Percentiles rank a stretch among this genome's conserved stretches.
These are phyloP conservation scores for Synodontis membranacea DNA, from an alignment of 2,113 vertebrate species.

Conservation along the genomic window DNA sequence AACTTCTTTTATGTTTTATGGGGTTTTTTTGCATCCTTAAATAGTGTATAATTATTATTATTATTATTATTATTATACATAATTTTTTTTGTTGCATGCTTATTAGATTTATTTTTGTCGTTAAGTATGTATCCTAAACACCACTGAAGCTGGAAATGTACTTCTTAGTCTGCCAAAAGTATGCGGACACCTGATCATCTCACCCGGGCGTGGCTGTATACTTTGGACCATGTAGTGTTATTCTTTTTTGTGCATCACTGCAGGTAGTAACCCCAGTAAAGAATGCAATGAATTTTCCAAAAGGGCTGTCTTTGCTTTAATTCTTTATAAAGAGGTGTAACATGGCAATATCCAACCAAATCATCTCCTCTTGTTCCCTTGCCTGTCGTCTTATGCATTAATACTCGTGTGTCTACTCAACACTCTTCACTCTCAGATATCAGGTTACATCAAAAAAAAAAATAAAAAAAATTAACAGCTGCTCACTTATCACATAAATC, in stretches of 20 bases:
- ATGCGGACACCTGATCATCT: too few species aligned
- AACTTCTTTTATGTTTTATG: neutral
- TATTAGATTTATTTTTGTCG: neutral
- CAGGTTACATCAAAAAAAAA: too few species aligned
- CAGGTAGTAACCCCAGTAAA: neutral
- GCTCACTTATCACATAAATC: neutral
- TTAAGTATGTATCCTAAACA: neutral
- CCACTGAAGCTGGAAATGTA: neutral
- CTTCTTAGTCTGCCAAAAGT: neutral
- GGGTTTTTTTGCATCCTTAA: neutral
- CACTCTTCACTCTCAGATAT: neutral
- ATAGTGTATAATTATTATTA: too few species aligned
- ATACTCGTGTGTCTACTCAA: too few species aligned
- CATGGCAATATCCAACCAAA: neutral
- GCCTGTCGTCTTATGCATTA: neutral
- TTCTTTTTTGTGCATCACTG: neutral
- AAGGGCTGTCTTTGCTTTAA: neutral
- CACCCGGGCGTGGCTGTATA: too few species aligned
- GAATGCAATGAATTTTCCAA: too few species aligned
- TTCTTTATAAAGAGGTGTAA: neutral
- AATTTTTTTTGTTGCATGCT: neutral
- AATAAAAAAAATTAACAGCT: neutral
- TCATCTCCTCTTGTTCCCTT: neutral
- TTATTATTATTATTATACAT: neutral
- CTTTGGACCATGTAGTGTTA: too few species aligned